Evolutionary conservation across 1,140 invertebrate genomes (phyloP), one percentile per base, ranked within the genome.

Genomic region (Steinernema khuongi): DNA sequence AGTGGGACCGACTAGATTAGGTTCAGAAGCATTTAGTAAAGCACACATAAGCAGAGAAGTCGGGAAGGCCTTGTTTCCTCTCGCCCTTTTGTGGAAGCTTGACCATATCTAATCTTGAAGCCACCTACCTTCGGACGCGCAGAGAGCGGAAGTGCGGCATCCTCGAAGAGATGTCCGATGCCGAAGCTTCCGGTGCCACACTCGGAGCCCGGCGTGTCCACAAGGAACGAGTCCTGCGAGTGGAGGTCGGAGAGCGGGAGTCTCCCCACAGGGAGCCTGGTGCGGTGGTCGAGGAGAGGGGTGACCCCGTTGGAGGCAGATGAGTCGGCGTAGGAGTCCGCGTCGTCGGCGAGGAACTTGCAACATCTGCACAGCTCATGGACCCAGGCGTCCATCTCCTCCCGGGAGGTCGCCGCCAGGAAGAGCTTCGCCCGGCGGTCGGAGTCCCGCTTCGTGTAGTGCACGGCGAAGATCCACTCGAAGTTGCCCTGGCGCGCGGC

Each of bases 351-450:
- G 50, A 60, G 50, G 22, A 60, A 60, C 19, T 60, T 60, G 50
- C 50, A 60, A 22, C 50, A 14, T 26, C 26, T 60, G 50, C 50
- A 60, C 50, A 60, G 19, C 50, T 60, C 50, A 22, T 60, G 26
- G 4, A 60, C 50, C 50, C 50, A 60, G 14, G 50, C 7, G 50
- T 60, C 50, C 50, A 60, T 60, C 22, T 60, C 50, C 50, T 60
- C 50, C 22, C 26, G 14, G 50, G 11, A 17, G 19, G 11, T 60
- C 11, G 50, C 50, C 26, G 50, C 50, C 2, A 60, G 22, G 50
- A 60, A 60, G 50, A 60, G 50, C 19, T 60, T 60, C 11, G 50
- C 11, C 4, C 19, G 7, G 7, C 19, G 4, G 11, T 60, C 19
- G 14, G 50, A 22, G 2, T 60, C 50, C 11, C 50, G 7, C 50